Percentiles rank a stretch among this genome's conserved stretches.
Evolutionary conservation across 53 echinoderm and acorn worm genomes (phyloP).

Genomic region (Crossaster papposus): DNA sequence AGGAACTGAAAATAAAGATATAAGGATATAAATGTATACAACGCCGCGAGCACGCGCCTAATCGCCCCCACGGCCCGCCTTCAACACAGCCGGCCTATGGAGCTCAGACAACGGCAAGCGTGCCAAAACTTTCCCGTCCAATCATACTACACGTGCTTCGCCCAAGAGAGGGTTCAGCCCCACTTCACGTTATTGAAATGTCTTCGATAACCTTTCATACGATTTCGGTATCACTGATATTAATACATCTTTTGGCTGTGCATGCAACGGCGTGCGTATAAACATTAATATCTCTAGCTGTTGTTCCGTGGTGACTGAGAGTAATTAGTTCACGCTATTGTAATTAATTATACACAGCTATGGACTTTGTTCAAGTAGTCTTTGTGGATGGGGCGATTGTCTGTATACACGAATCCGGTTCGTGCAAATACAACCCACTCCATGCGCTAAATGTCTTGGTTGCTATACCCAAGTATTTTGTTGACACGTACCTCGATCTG

Average conservation of each 20-base stretch:
- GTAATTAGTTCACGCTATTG: constrained; percentile 28
- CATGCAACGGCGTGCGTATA: constrained; percentile 19
- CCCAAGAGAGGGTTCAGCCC: neutral
- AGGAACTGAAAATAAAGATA: neutral
- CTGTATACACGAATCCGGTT: constrained; percentile 22
- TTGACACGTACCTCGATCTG: constrained; percentile 43
- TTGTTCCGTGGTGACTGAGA: neutral
- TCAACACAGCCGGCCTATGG: constrained; percentile 38
- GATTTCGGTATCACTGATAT: constrained; percentile 14
- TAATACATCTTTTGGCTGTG: constrained; percentile 14
- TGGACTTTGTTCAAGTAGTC: constrained; percentile 48
- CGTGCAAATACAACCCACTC: constrained; percentile 10
- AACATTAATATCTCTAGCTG: constrained; percentile 29
- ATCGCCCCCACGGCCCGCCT: neutral
- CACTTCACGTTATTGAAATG: constrained; percentile 31
- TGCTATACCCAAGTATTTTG: constrained; percentile 38
- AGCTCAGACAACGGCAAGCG: constrained; percentile 11
- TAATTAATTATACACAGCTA: constrained; percentile 10
- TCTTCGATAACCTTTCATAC: constrained; percentile 30
- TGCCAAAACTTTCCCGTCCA: constrained; percentile 14
- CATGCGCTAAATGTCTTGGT: constrained; percentile 46
- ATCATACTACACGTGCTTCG: constrained; percentile 46
- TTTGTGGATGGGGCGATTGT: constrained; percentile 34
- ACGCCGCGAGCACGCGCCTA: neutral
- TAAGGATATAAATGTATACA: neutral